Evolutionary conservation across 2,888 invertebrate genomes (phyloP).

Genomic region (Tiliacea aurago): DNA sequence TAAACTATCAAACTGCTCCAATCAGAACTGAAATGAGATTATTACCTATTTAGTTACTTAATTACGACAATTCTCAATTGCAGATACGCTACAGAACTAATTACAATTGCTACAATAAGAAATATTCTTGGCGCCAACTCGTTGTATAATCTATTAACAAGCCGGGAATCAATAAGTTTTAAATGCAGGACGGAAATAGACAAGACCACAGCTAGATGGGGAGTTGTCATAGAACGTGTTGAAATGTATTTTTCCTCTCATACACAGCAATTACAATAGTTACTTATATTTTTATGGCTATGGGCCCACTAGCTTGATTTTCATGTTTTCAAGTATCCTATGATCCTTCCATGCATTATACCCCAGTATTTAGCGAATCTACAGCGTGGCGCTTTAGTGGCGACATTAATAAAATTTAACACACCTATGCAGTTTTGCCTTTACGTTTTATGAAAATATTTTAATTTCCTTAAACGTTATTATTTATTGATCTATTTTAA

Average conservation of each 20-base stretch:
- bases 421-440: too few species aligned
- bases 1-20: conserved; percentile 56
- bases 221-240: conserved; percentile 91
- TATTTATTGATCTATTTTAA: too few species aligned
- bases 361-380: too few species aligned
- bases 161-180: conserved; percentile 90
- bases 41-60: background rate
- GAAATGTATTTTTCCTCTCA: conserved; percentile 87
- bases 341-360: too few species aligned
- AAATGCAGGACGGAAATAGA: conserved; percentile 88
- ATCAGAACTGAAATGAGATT: background rate
- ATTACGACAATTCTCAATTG: conserved; percentile 43
- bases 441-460: too few species aligned
- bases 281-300: background rate
- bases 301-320: background rate
- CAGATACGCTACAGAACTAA: conserved; percentile 81
- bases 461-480: too few species aligned
- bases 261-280: background rate
- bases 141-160: conserved; percentile 91
- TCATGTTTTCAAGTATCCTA: too few species aligned
- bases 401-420: too few species aligned
- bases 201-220: conserved; percentile 88
- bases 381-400: too few species aligned
- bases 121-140: conserved; percentile 92
- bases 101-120: conserved; percentile 86